Evolutionary conservation across 2,888 invertebrate species (phyloP).

Genomic region (Sclerodermus sp.): DNA sequence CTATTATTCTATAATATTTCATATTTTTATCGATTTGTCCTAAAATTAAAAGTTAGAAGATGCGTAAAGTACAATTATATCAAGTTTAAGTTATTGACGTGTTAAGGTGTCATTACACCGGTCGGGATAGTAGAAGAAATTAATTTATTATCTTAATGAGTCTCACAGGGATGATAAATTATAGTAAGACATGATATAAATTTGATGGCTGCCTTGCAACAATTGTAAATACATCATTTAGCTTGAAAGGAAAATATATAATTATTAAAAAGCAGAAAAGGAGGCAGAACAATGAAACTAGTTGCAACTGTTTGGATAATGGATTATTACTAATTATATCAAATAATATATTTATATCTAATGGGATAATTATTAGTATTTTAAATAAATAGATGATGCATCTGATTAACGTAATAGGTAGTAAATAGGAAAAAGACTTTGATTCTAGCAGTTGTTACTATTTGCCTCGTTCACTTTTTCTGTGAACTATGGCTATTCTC

Average conservation of each 20-base stretch:
- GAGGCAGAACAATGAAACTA: slow-evolving; percentile 17
- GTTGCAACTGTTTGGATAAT: slow-evolving; percentile 31
- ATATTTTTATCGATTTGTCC: slow-evolving; percentile 6
- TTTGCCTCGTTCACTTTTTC: slow-evolving; percentile 21
- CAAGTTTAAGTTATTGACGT: slow-evolving; percentile 14
- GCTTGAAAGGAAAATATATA: slow-evolving; percentile 12
- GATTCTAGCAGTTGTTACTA: slow-evolving; percentile 40
- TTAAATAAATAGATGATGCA: slow-evolving; percentile 44
- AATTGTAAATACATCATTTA: slow-evolving; percentile 34
- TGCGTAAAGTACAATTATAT: too few species aligned
- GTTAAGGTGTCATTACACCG: slow-evolving; percentile 19
- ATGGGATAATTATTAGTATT: slow-evolving; percentile 51
- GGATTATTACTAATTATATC: slow-evolving; percentile 40
- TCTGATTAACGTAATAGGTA: slow-evolving; percentile 47
- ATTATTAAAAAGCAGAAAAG: slow-evolving; percentile 5
- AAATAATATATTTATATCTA: slow-evolving; percentile 52
- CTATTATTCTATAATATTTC: slow-evolving; percentile 27
- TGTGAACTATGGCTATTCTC: slow-evolving; percentile 38
- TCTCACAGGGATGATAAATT: slow-evolving; percentile 42
- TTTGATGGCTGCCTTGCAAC: slow-evolving; percentile 25
- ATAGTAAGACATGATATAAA: slow-evolving; percentile 15
- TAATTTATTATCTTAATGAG: slow-evolving; percentile 43
- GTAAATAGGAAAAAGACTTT: slow-evolving; percentile 44
- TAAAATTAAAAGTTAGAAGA: too few species aligned
- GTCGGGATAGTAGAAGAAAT: slow-evolving; percentile 34